Conservation (phyloP, 92 coral and sea anemone genomes). For the Siderastrea siderea region DNA sequence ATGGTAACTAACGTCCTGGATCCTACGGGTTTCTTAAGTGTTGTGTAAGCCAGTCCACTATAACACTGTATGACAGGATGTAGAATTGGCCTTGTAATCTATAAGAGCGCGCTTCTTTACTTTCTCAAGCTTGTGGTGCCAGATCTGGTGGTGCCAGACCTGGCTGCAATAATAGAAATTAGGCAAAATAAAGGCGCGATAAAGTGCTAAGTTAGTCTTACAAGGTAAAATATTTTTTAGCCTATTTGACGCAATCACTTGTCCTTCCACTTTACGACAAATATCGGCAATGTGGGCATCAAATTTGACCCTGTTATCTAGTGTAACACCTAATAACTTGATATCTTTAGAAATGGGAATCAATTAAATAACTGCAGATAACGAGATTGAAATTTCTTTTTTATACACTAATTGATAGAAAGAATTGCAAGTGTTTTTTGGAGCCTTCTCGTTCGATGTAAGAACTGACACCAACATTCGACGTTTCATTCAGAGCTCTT, state of each 20-base stretch:
- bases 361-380: not conserved
- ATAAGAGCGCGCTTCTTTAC: slow-evolving; percentile 56
- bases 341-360: slow-evolving; percentile 40
- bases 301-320: slow-evolving; percentile 64
- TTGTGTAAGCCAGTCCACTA: not conserved
- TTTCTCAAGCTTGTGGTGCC: slow-evolving; percentile 58
- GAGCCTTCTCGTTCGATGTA: too few relatives aligned
- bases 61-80: slow-evolving; percentile 30
- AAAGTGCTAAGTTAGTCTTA: slow-evolving; percentile 42
- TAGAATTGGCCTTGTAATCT: slow-evolving; percentile 53
- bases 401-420: too few relatives aligned
- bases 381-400: too few relatives aligned
- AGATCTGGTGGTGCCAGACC: slow-evolving; percentile 59
- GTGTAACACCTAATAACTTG: slow-evolving; percentile 55
- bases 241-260: slow-evolving; percentile 65
- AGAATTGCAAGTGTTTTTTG: too few relatives aligned
- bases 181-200: slow-evolving; percentile 62
- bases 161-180: slow-evolving; percentile 63
- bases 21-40: slow-evolving; percentile 15
- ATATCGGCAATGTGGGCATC: slow-evolving; percentile 59
- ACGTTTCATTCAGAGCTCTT: too few relatives aligned
- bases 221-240: slow-evolving; percentile 61
- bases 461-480: too few relatives aligned
- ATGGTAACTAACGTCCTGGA: slow-evolving; percentile 44
- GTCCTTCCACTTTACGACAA: slow-evolving; percentile 63